phyloP scores from a whole-genome alignment of 23 tunicate species.

The Botrylloides violaceus region DNA sequence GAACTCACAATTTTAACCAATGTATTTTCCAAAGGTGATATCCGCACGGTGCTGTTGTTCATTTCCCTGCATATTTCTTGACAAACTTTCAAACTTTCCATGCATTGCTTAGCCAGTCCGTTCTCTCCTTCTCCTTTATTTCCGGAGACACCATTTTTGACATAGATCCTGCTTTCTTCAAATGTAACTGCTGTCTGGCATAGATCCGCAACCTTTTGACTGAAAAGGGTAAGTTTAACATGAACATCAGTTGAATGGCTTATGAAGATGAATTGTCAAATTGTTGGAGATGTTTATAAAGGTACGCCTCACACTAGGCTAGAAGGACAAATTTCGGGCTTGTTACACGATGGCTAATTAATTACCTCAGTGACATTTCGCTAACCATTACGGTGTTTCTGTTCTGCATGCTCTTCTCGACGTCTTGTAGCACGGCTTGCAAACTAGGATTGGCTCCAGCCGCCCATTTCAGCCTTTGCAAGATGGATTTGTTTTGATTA shows the following conservation, averaged over 20 bases:
- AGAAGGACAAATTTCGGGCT: no score
- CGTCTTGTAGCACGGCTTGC: slow-evolving; percentile 64
- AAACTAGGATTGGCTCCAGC: slow-evolving; percentile 89
- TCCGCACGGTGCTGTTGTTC: slow-evolving; percentile 30
- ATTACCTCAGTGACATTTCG: slow-evolving; percentile 53
- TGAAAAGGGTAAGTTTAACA: slow-evolving; percentile 8
- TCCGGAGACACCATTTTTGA: not conserved
- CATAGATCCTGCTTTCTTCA: slow-evolving; percentile 47
- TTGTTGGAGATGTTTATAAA: not conserved
- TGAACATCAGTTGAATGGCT: no score
- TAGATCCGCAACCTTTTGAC: slow-evolving; percentile 47
- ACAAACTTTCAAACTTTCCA: slow-evolving; percentile 10
- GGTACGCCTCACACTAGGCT: no score
- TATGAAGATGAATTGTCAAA: not conserved
- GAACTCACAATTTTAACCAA: slow-evolving; percentile 58
- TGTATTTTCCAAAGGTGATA: slow-evolving; percentile 41
- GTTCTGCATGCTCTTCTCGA: slow-evolving; percentile 48
- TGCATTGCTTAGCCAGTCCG: not conserved
- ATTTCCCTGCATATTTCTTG: slow-evolving; percentile 26
- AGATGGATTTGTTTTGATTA: slow-evolving; percentile 54
- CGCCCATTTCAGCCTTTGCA: slow-evolving; percentile 89
- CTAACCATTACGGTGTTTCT: slow-evolving; percentile 33
- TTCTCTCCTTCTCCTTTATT: not conserved
- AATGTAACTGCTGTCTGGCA: slow-evolving; percentile 59
- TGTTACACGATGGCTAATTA: not conserved